Conservation (phyloP, 2,797 vertebrate genomes). For the Pantherophis alleghaniensis region DNA sequence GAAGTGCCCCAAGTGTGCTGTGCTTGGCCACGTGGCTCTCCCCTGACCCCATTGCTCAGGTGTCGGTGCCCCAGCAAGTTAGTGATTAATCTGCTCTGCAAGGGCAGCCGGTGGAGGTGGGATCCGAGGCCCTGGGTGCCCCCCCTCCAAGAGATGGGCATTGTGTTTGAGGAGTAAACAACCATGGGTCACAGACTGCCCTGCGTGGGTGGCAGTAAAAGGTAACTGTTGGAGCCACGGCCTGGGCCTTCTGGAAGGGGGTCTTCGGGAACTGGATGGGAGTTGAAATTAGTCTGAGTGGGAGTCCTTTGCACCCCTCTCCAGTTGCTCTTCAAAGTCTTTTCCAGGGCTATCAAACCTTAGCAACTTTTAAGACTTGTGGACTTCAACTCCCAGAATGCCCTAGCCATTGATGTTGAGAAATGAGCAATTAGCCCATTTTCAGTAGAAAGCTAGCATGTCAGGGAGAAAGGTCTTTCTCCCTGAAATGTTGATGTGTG, state of each 20-base stretch:
- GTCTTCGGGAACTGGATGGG: neutral
- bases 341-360: neutral
- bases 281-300: too few species aligned
- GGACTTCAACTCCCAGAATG: neutral
- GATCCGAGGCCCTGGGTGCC: neutral
- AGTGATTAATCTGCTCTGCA: slow-evolving; percentile 21
- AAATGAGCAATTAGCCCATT: neutral
- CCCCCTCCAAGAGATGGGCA: neutral
- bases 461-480: neutral
- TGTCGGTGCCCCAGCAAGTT: neutral
- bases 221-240: neutral
- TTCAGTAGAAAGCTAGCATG: neutral
- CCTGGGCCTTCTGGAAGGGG: neutral
- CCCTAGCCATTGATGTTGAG: neutral
- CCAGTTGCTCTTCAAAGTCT: neutral
- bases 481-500: neutral
- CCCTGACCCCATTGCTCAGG: neutral
- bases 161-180: slow-evolving; percentile 22
- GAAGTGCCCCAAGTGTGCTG: neutral
- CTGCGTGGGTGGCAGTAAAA: neutral
- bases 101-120: neutral
- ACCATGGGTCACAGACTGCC: slow-evolving; percentile 4
- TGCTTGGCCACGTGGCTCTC: neutral
- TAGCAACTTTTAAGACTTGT: neutral
- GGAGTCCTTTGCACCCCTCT: too few species aligned